Conservation (phyloP, 2,797 vertebrate species). For the Sandelia bainsii region DNA sequence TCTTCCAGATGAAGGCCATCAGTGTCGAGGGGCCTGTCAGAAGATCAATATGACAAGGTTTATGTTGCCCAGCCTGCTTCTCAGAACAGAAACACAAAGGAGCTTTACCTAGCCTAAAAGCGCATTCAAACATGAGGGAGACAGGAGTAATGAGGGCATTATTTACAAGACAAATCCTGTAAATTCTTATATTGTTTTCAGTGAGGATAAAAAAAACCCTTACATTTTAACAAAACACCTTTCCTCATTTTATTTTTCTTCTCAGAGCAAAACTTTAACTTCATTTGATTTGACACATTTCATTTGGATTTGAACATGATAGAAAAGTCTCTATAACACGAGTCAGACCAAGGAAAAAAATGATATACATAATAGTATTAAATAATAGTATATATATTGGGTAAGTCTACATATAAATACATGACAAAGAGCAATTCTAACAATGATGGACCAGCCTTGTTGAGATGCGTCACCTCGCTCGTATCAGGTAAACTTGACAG, state of each 20-base stretch:
- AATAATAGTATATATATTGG: too few relatives aligned
- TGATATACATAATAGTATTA: too few relatives aligned
- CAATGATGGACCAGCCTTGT: too few relatives aligned
- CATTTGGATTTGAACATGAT: neutral
- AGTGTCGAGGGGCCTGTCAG: slow-evolving; percentile 44
- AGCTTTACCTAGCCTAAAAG: slow-evolving; percentile 5
- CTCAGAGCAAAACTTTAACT: neutral
- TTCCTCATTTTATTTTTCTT: neutral
- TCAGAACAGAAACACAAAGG: neutral
- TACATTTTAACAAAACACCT: neutral
- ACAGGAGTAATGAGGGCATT: slow-evolving; percentile 5
- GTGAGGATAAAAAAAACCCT: too few relatives aligned
- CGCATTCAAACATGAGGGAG: neutral
- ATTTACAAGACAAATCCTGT: slow-evolving; percentile 1
- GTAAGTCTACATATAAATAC: too few relatives aligned
- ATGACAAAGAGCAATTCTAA: too few relatives aligned
- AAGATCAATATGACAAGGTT: slow-evolving; percentile 63
- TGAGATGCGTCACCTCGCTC: too few relatives aligned
- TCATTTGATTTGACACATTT: neutral
- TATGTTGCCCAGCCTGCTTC: neutral
- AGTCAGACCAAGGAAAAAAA: neutral
- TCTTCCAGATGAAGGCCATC: slow-evolving; percentile 53
- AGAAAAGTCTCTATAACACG: neutral
- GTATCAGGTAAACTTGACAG: too few relatives aligned
- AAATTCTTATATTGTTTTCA: neutral